Evolutionary conservation across 2,113 vertebrate species (phyloP), one percentile per base, ranked within the genome.

Genomic region (Coryphaenoides rupestris): DNA sequence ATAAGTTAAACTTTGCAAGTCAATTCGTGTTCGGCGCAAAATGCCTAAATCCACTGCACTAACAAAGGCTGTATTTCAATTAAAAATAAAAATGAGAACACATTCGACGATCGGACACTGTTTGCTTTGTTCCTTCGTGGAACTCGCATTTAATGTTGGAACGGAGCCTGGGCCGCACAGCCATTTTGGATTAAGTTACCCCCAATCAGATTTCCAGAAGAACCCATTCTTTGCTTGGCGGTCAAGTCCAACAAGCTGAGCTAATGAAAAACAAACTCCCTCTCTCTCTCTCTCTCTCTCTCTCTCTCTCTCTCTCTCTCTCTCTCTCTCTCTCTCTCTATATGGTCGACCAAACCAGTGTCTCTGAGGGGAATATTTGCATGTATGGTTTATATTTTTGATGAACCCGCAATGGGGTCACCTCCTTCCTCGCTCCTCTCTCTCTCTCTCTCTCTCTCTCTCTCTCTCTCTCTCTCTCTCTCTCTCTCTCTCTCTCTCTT

Each of bases 261-360:
- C 28, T 77, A 74, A 74, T 70, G 61, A 65, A 84, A 79, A 77
- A 66, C 63, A 73, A 75, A 69, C 65, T 73, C 9, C 1, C 22
- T 75, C 56, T 62, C 62, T 49, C 9, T 1, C 22, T 75, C 56
- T 62, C 62, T 49, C 9, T 1, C 22, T 75, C 56, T 62, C 62
- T 49, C 9, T 1, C 22, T 75, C 56, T 62, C 62, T 49, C 9
- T 1, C 22, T 75, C 56, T 62, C 62, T 49, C n/a, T n/a, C n/a
- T n/a, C 9, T 1, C 22, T n/a, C 56, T 57, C 62, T 74, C 62
- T 1, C 9, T 1, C 22, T 75, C 56, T 62, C 62, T 49, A 19
- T 79, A 70, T 68, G 71, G 74, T 77, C 69, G 66, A 55, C 40
- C 59, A 63, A 46, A 28, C 45, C 67, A 54, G 19, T 54, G 58